Conservation (phyloP, 2,113 vertebrate species). For the Catharus fuscescens region DNA sequence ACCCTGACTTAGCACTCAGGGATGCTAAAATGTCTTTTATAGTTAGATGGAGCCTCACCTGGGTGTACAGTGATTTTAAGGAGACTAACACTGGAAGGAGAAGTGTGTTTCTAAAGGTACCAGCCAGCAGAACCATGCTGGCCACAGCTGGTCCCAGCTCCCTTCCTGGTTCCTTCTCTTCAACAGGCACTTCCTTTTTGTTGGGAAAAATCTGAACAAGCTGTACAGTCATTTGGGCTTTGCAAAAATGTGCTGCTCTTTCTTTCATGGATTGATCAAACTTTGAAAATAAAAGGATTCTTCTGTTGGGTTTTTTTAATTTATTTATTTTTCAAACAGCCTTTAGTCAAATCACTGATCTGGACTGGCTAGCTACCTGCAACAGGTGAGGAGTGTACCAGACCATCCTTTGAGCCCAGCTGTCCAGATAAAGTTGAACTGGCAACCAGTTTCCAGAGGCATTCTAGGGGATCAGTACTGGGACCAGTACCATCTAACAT, state of each 20-base stretch:
- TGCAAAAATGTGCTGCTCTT: slow-evolving; percentile 41
- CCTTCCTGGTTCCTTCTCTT: neutral
- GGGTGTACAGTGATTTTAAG: neutral
- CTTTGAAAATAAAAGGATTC: slow-evolving; percentile 60
- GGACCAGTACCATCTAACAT: neutral
- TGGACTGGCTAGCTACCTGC: neutral
- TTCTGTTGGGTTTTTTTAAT: neutral
- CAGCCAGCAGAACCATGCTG: neutral
- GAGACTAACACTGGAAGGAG: neutral
- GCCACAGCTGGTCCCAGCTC: neutral
- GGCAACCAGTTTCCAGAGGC: neutral
- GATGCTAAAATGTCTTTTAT: neutral
- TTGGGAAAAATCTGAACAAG: neutral
- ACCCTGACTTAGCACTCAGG: neutral
- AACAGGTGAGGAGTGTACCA: neutral
- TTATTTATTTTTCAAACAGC: neutral
- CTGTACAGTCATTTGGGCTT: slow-evolving; percentile 36
- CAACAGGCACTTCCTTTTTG: neutral
- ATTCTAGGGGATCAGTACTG: neutral
- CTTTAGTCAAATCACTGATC: neutral
- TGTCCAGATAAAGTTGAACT: neutral
- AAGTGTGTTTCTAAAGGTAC: neutral
- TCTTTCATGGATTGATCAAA: slow-evolving; percentile 32
- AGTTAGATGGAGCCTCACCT: neutral
- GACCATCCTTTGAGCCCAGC: neutral